A percentile compares a stretch with the other conserved stretches of the same genome.
Conservation (phyloP, 2,797 vertebrate genomes). For the Enteromius afrohamiltoni region DNA sequence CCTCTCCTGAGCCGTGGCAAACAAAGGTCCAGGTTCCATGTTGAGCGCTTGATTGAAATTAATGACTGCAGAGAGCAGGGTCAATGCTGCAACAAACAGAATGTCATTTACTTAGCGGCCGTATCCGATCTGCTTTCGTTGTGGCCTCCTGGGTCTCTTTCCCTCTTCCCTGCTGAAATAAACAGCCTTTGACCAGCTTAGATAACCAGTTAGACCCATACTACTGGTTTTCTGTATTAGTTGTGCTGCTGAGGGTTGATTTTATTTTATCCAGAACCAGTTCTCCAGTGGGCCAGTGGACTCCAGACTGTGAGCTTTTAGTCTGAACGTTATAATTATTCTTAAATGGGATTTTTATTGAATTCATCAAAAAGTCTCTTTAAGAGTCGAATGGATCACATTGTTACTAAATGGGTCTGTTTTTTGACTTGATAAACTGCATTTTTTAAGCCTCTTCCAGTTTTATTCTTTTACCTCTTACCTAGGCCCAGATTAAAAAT, state of each 20-base stretch:
- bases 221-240: neutral
- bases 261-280: neutral
- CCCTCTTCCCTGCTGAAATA: neutral
- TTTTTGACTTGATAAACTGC: no score
- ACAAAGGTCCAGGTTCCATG: conserved; percentile 17
- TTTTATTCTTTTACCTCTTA: neutral
- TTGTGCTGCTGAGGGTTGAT: neutral
- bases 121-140: conserved; percentile 13
- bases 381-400: neutral
- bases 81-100: conserved; percentile 56
- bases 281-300: no score
- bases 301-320: neutral
- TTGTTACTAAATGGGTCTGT: neutral
- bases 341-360: neutral
- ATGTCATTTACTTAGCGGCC: conserved; percentile 34
- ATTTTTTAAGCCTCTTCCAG: neutral
- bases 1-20: conserved; percentile 21
- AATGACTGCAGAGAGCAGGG: conserved; percentile 47
- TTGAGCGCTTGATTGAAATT: conserved; percentile 57
- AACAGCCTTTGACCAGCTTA: neutral
- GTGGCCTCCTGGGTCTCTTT: neutral
- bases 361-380: neutral
- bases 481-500: neutral
- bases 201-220: neutral
- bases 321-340: neutral